Base-by-base conservation (phyloP, 2,888 invertebrate genomes). In the Mantis religiosa region DNA sequence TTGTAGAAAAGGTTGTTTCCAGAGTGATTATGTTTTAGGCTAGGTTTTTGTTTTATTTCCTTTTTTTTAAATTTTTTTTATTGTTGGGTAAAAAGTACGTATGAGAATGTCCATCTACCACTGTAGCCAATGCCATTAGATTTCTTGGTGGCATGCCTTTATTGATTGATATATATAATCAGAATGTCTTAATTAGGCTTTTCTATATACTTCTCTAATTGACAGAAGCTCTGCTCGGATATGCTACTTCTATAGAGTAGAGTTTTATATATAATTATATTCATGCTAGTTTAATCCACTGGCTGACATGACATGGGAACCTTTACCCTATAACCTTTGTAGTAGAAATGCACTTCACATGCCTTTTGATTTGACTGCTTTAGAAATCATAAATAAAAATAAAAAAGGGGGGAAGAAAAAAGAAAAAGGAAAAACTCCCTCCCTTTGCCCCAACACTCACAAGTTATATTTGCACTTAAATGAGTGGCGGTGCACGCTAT, bases 71-170 rank as follows among this genome's bases (percentile, higher is more conserved):
- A n/a, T n/a, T 83, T 83, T 83, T 83, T 84, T 54, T 15, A 82
- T 28, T 89, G 34, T 82, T 87, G 82, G 83, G 83, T 82, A 82
- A 25, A 41, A 30, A 83, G 89, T 89, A 88, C 84, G 84, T 88
- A 88, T 85, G 88, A 85, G 89, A 90, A 89, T 90, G 90, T 90
- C 90, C 90, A 90, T 90, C 90, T 90, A 90, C 91, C 91, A 90
- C 88, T 90, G 90, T 91, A 91, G 91, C 91, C 91, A 91, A 90
- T 91, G 91, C 90, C 90, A 87, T 88, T 91, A 90, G 91, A 90
- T 96, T 95, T 96, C 96, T 96, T 96, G 96, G 96, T 95, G 95
- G 96, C 95, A 96, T 96, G 95, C 95, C 95, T 90, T 89, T 47
- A 71, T 88, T 83, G 34, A 89, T 90, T 90, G 83, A 88, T 89